Base-by-base conservation (phyloP, 2,113 vertebrate genomes). In the Engystomops pustulosus region DNA sequence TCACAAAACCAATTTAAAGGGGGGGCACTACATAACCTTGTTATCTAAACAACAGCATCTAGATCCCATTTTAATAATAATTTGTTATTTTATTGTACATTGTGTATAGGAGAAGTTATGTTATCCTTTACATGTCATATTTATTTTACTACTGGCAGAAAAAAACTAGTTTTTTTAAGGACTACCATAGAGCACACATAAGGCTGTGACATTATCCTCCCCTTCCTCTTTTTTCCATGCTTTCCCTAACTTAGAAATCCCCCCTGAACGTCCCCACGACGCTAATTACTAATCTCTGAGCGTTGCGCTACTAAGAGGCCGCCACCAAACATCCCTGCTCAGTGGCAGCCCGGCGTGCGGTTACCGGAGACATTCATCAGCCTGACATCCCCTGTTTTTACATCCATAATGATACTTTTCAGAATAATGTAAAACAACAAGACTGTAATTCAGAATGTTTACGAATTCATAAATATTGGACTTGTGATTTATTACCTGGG, bases 341-440 rank as follows among this genome's bases (percentile, higher is more conserved):
- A 83, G 88, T 88, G 89, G 89, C 88, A 87, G 86, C 71, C 75
- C 75, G 88, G 90, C 36, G 55, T 87, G 88, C 55, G 49, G 85
- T 89, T 90, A 87, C 69, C 79, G 85, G 87, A 83, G 36, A 81
- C 86, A 88, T 91, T 89, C 87, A 92, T 91, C 86, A 91, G 87
- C 75, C 8, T 87, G 86, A 70, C 81, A 87, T 87, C 85, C 18
- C 53, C 84, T 85, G 87, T 78, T 83, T 25, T 87, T 44, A 85
- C 89, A 82, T 0, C 81, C 65, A 67, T 82, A 44, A 85, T 78
- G 60, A 85, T 68, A 58, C 75, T 70, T 87, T 88, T 90, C 90
- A 87, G 86, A 90, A 86, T 85, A 85, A 81, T 78, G 81, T 86
- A 90, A 90, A 89, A 85, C 83, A 86, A 62, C 80, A 79, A 0